Conservation (phyloP, 2,888 invertebrate species). For the Bedellia somnulentella region DNA sequence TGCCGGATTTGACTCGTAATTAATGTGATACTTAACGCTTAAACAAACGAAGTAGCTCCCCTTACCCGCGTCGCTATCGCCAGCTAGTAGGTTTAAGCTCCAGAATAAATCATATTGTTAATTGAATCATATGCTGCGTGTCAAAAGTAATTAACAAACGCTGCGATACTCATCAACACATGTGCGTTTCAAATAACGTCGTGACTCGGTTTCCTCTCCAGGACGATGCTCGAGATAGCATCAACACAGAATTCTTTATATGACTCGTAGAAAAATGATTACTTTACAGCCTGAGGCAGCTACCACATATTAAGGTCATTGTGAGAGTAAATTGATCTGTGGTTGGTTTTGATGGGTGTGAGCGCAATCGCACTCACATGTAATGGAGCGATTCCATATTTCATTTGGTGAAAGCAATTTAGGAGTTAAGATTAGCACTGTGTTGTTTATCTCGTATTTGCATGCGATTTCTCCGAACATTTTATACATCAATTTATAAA, state of each 20-base stretch:
- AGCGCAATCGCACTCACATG: constrained; percentile 28
- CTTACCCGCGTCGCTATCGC: constrained; percentile 23
- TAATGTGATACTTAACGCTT: constrained; percentile 49
- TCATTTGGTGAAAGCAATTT: constrained; percentile 12
- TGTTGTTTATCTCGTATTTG: not conserved
- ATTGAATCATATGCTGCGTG: constrained; percentile 62
- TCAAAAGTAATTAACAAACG: constrained; percentile 57
- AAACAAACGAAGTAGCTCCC: constrained; percentile 31
- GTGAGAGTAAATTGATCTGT: constrained; percentile 50
- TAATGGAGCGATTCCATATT: constrained; percentile 21
- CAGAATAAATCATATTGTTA: constrained; percentile 56
- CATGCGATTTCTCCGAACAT: too few species aligned
- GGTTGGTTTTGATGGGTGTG: constrained; percentile 23
- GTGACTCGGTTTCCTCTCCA: constrained; percentile 42
- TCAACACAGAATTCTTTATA: constrained; percentile 49
- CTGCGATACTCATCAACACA: constrained; percentile 57
- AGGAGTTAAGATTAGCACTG: constrained; percentile 3
- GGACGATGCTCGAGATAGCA: constrained; percentile 48
- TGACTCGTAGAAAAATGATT: constrained; percentile 44
- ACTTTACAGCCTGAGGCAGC: constrained; percentile 26
- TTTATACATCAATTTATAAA: too few species aligned
- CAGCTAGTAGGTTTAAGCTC: too few species aligned
- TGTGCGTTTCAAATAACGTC: constrained; percentile 57
- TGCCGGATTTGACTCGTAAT: constrained; percentile 33
- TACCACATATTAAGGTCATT: constrained; percentile 48